phyloP scores from a whole-genome alignment of 2,797 vertebrate genomes.

The Myripristis jacobus region DNA sequence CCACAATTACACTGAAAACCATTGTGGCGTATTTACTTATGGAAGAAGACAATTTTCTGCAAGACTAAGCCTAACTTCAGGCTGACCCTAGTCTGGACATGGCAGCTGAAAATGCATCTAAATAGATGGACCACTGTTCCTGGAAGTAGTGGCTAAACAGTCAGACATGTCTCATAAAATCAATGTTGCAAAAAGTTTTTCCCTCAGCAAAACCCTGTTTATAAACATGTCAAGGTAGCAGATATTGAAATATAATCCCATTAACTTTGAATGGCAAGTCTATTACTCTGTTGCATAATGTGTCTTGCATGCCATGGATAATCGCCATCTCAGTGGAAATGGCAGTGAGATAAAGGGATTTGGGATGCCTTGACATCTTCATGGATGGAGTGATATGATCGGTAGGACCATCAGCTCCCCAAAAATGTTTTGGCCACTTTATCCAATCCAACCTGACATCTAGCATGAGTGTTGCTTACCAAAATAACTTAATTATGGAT shows the following conservation, averaged over 20 bases:
- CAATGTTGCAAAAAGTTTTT: conserved; percentile 33
- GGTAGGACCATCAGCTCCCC: conserved; percentile 37
- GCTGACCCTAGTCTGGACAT: conserved; percentile 15
- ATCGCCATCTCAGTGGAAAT: conserved; percentile 69
- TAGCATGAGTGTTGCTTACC: conserved; percentile 25
- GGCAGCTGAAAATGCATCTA: too few relatives aligned
- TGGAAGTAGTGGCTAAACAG: conserved; percentile 18
- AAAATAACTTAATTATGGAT: conserved; percentile 15
- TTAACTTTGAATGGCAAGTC: conserved; percentile 77
- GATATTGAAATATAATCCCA: conserved; percentile 77
- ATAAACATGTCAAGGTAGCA: conserved; percentile 55
- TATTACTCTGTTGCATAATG: conserved; percentile 74
- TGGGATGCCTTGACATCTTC: conserved; percentile 69
- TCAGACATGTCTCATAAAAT: conserved; percentile 27
- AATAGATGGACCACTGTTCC: conserved; percentile 47
- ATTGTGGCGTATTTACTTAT: conserved; percentile 48
- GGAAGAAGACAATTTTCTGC: conserved; percentile 31
- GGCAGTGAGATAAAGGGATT: conserved; percentile 71
- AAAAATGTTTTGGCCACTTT: conserved; percentile 31
- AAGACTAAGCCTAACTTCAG: conserved; percentile 12
- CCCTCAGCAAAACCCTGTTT: conserved; percentile 56
- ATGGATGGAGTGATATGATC: conserved; percentile 63
- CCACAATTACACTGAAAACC: conserved; percentile 28
- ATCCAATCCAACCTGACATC: conserved; percentile 39
- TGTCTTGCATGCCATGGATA: conserved; percentile 69